Evolutionary conservation across 2,113 vertebrate species (phyloP).

Genomic region (Orycteropus afer): DNA sequence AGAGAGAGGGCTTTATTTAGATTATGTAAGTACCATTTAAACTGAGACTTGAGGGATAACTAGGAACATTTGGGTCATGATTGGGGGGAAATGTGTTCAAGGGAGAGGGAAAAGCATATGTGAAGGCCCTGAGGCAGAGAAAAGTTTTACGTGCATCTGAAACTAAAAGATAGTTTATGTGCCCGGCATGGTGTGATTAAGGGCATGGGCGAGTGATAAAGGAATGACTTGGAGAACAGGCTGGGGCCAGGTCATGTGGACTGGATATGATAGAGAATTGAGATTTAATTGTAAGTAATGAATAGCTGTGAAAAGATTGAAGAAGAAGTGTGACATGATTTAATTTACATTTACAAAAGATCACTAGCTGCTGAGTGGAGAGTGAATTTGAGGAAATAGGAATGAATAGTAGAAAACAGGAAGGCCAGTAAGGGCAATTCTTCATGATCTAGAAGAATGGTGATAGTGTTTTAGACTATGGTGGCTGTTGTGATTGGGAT

Average conservation of each 20-base stretch:
- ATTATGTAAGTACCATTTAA: constrained; percentile 5
- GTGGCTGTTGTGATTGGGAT: not conserved
- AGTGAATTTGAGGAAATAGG: constrained; percentile 32
- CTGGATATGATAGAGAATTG: constrained; percentile 12
- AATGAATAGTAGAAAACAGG: not conserved
- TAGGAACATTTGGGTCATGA: not conserved
- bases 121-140: not conserved
- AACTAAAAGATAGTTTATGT: not conserved
- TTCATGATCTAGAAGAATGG: not conserved
- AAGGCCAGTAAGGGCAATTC: not conserved
- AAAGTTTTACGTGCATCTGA: not conserved
- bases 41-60: not conserved
- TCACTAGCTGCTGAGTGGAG: constrained; percentile 48
- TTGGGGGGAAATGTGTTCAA: not conserved
- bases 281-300: constrained; percentile 51
- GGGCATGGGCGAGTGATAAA: not conserved
- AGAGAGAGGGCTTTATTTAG: constrained; percentile 28
- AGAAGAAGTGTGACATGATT: constrained; percentile 18
- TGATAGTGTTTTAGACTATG: not conserved
- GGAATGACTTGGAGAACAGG: not conserved
- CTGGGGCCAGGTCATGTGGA: not conserved
- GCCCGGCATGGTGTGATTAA: not conserved
- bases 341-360: constrained; percentile 63
- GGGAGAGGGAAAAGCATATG: not conserved
- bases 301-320: constrained; percentile 64